phyloP scores from a whole-genome alignment of 2,113 vertebrate species.

The Ophiodon elongatus region DNA sequence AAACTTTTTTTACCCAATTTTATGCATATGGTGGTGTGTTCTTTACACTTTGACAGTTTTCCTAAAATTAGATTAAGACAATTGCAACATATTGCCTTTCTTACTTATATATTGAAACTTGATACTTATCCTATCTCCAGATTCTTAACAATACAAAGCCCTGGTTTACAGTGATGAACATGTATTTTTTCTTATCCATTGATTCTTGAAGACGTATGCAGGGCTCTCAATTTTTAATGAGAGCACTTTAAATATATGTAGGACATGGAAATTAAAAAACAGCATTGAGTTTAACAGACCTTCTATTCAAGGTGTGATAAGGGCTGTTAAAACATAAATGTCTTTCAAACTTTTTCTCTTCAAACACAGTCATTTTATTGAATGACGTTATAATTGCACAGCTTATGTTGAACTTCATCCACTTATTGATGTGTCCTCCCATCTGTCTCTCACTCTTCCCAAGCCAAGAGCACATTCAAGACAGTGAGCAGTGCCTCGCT shows the following conservation, averaged over 20 bases:
- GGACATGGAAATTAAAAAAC: not conserved
- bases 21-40: too few species aligned
- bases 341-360: constrained; percentile 22
- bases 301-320: not conserved
- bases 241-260: not conserved
- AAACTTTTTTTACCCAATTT: too few species aligned
- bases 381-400: constrained; percentile 35
- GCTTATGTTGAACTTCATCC: constrained; percentile 42
- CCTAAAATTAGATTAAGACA: too few species aligned
- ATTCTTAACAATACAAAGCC: too few species aligned
- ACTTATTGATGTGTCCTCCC: constrained; percentile 67
- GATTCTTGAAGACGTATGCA: too few species aligned
- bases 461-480: constrained; percentile 97
- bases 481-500: constrained; percentile 93
- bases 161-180: not conserved
- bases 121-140: not conserved
- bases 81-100: too few species aligned
- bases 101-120: too few species aligned
- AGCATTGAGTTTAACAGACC: not conserved
- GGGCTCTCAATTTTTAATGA: too few species aligned
- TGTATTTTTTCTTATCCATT: not conserved
- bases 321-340: not conserved
- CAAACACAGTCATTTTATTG: constrained; percentile 30
- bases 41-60: too few species aligned
- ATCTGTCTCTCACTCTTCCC: constrained; percentile 79